Base-by-base conservation (phyloP, 2,797 vertebrate species). In the Miichthys miiuy region DNA sequence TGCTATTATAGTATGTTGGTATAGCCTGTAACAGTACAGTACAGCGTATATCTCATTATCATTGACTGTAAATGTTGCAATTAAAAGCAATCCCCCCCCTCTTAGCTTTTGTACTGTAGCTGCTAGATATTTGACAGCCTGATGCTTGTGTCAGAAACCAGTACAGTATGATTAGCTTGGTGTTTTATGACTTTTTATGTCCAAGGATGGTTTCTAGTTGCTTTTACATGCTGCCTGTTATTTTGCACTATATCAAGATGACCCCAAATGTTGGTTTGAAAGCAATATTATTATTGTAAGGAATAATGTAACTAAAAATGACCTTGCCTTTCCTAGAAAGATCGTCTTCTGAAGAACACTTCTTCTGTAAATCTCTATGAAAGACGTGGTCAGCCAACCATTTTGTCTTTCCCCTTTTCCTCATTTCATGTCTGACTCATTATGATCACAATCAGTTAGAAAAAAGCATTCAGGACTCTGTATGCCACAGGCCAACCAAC, bases 401-500 rank as follows among this genome's bases (percentile, higher is more conserved):
- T 87, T 91, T 71, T 68, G 80, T 85, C 81, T 75, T 77, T 20
- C 21, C 44, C 4, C 5, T 34, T 60, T 69, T 72, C 27, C 5
- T 51, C 68, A 2, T 80, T 76, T 68, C 3, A 18, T 44, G 51
- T 66, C 10, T 65, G 13, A 57, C 50, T 60, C 38, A 17, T 65
- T 52, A 34, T 56, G 25, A 77, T 56, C 51, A 46, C 13, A 60
- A 57, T 66, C 52, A 27, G 57, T 81, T 68, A 68, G 48, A 1
- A 80, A 57, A 66, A 70, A 34, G 0, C 56, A 13, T 61, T 82
- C 23, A 66, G 81, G 84, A 67, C 20, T 74, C 76, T 80, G 75
- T 72, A 61, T 79, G 93, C 94, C 95, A 94, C 93, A 94, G 97
- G 97, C 94, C 96, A 95, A 87, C 91, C 95, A 97, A 94, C 96